phyloP scores from a whole-genome alignment of 2,113 vertebrate genomes.

The Hystrix brachyura region DNA sequence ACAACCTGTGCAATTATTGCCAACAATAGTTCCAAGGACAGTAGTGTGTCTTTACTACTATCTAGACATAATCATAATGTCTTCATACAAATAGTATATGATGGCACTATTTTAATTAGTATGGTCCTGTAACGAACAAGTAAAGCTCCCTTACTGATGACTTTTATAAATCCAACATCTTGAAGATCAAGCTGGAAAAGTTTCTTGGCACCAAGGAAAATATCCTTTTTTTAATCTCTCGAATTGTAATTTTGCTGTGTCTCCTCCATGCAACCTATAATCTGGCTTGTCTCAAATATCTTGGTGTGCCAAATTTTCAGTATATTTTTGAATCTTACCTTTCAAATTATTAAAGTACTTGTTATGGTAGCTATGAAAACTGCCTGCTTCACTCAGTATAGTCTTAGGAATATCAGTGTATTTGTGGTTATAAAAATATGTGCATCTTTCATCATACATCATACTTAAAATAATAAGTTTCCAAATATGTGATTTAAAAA shows the following conservation, averaged over 20 bases:
- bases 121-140: background rate
- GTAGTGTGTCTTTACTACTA: background rate
- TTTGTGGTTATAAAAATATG: background rate
- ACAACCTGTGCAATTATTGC: background rate
- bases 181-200: background rate
- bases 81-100: background rate
- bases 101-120: background rate
- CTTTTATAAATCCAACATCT: background rate
- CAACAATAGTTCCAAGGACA: background rate
- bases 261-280: background rate
- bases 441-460: background rate
- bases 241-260: background rate
- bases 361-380: background rate
- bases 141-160: background rate
- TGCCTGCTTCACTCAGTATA: background rate
- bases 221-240: slow-evolving; percentile 24
- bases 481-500: background rate
- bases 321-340: background rate
- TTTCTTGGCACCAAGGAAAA: slow-evolving; percentile 14
- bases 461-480: background rate
- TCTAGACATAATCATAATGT: background rate
- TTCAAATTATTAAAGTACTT: slow-evolving; percentile 5
- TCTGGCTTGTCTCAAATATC: background rate
- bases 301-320: background rate
- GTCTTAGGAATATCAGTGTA: background rate